Evolutionary conservation across 1,140 invertebrate genomes (phyloP).

Genomic region (Leucophenga varia): DNA sequence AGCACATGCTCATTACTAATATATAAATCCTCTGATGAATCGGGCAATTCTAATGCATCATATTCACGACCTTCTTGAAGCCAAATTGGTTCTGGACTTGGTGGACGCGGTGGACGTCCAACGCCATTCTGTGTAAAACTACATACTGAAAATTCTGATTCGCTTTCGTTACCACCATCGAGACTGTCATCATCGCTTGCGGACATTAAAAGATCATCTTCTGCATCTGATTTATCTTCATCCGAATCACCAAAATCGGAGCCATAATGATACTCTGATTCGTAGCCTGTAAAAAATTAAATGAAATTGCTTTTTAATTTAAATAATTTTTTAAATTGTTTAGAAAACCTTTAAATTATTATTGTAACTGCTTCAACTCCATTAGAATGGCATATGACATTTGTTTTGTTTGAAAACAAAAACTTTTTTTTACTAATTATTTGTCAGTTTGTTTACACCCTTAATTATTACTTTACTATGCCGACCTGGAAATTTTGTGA

Average conservation of each 20-base stretch:
- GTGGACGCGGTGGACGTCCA: slow-evolving; percentile 63
- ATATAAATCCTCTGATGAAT: slow-evolving; percentile 87
- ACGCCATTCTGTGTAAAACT: slow-evolving; percentile 67
- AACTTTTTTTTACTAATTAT: too few relatives aligned
- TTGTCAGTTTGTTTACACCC: too few relatives aligned
- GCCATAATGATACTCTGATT: slow-evolving; percentile 87
- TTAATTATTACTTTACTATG: too few relatives aligned
- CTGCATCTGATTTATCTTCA: slow-evolving; percentile 73
- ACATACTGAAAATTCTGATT: slow-evolving; percentile 81
- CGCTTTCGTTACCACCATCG: slow-evolving; percentile 70
- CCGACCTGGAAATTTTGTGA: too few relatives aligned
- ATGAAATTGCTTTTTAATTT: slow-evolving; percentile 20
- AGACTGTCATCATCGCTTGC: slow-evolving; percentile 68
- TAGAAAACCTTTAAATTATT: too few relatives aligned
- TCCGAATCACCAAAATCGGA: slow-evolving; percentile 86
- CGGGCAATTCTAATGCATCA: slow-evolving; percentile 75
- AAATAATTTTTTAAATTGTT: not conserved
- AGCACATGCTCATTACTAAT: slow-evolving; percentile 78
- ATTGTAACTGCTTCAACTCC: too few relatives aligned
- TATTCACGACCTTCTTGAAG: slow-evolving; percentile 74
- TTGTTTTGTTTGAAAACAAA: too few relatives aligned
- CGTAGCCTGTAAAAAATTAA: slow-evolving; percentile 69
- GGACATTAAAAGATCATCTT: slow-evolving; percentile 66
- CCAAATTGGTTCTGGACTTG: slow-evolving; percentile 86
- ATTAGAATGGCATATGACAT: too few relatives aligned